phyloP scores from a whole-genome alignment of 92 coral and sea anemone species.

The Epizoanthus fatuus region DNA sequence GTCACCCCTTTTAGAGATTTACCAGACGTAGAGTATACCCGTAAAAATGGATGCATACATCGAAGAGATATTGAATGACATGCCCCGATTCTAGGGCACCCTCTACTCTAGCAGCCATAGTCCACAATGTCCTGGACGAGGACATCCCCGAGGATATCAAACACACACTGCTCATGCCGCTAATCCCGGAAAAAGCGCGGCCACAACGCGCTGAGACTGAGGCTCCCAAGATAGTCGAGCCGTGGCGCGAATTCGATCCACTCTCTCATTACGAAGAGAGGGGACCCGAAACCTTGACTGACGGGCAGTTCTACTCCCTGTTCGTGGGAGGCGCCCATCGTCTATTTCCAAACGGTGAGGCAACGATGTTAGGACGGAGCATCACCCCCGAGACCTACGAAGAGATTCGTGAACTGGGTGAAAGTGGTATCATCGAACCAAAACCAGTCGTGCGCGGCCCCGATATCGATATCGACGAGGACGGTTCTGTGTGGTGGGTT shows the following conservation, averaged over 20 bases:
- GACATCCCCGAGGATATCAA: conserved; percentile 25
- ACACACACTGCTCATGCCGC: conserved; percentile 22
- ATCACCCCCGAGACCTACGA: conserved; percentile 30
- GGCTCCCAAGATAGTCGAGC: neutral
- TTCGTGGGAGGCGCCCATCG: conserved; percentile 7
- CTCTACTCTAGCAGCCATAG: conserved; percentile 8
- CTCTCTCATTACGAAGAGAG: no score
- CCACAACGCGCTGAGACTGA: no score
- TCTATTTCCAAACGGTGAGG: neutral
- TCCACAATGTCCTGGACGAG: conserved; percentile 19
- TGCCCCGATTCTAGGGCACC: conserved; percentile 20
- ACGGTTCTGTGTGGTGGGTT: conserved; percentile 6
- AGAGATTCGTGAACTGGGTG: conserved; percentile 18
- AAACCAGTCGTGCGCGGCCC: conserved; percentile 12
- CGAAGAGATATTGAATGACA: no score
- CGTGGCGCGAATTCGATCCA: neutral
- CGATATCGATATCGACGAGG: neutral
- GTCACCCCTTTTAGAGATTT: neutral
- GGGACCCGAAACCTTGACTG: conserved; percentile 5
- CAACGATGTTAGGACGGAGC: neutral
- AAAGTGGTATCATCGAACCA: neutral
- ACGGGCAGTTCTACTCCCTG: neutral
- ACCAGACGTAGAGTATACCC: neutral
- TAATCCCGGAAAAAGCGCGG: neutral
- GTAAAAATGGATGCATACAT: neutral